Evolutionary conservation across 2,888 invertebrate genomes (phyloP), one percentile per base, ranked within the genome.

Genomic region (Dilophus febrilis): DNA sequence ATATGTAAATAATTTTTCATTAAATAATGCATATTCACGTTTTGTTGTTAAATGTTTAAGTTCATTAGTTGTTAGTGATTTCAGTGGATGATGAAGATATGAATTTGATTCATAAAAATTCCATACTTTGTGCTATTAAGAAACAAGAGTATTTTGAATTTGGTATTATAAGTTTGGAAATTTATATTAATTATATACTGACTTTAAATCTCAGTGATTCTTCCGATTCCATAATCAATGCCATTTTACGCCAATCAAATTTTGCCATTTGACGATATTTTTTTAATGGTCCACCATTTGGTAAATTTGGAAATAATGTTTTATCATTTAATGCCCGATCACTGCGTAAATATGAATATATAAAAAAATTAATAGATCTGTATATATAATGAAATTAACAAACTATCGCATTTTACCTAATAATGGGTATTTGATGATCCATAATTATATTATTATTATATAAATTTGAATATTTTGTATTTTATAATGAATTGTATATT

Each of bases 171-270:
- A n/a, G n/a, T n/a, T n/a, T n/a, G n/a, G 22, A 22, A 22, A 22
- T 6, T 22, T 22, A 22, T 22, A 22, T 22, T 22, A 22, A 22
- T 8, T 22, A 22, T 22, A 22, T 22, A 22, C 4, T 22, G 53
- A 72, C 73, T 61, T 70, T 64, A 43, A 64, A 59, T 41, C 62
- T 54, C 33, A 72, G 54, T 31, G 64, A 55, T 13, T 69, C 68
- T 50, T 68, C 68, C 33, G 64, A 64, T 47, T 71, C 68, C 19
- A 72, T 47, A 39, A 67, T 54, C 4, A 70, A 43, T 53, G 63
- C 67, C 52, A 73, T 48, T 42, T 72, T 72, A 35, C 76, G 74
- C 71, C 79, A 77, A 49, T 78, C 73, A 50, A 81, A 81, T 0
- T 72, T 64, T 1, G 77, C 72, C 46, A 65, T 67, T 46, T 69